Evolutionary conservation across 1,140 invertebrate genomes (phyloP).

Genomic region (Cotesia chilonis): DNA sequence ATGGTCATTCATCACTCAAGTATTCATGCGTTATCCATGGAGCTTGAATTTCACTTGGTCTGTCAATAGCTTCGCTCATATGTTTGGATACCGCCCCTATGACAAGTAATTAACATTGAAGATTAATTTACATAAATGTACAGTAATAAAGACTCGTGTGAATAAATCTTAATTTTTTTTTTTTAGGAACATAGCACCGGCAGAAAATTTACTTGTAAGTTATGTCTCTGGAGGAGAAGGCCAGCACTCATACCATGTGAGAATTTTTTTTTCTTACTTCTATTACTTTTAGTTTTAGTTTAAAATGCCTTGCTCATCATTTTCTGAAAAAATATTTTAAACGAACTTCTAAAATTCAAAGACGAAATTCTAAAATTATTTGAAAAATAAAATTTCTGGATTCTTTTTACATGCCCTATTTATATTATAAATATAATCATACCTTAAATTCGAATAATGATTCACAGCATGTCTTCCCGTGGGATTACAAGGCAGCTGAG

Average conservation of each 20-base stretch:
- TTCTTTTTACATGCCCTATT: too few species aligned
- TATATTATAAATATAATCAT: too few species aligned
- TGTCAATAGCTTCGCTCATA: conserved; percentile 76
- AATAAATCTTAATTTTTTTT: conserved; percentile 1
- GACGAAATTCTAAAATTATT: too few species aligned
- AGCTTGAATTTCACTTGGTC: conserved; percentile 75
- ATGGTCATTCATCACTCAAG: conserved; percentile 8
- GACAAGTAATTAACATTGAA: conserved; percentile 64
- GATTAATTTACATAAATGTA: neutral
- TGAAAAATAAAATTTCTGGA: too few species aligned
- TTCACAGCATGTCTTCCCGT: conserved; percentile 80
- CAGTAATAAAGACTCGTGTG: neutral
- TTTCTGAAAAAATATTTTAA: too few species aligned
- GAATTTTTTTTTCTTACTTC: too few species aligned
- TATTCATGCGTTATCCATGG: conserved; percentile 58
- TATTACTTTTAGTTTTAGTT: too few species aligned
- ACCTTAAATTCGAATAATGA: too few species aligned
- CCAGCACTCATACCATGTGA: conserved; percentile 87
- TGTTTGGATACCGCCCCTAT: conserved; percentile 73
- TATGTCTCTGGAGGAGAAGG: conserved; percentile 70
- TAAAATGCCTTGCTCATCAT: too few species aligned
- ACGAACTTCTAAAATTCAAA: too few species aligned
- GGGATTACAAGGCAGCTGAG: conserved; percentile 80
- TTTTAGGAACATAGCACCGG: conserved; percentile 68
- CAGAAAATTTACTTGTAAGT: conserved; percentile 47